Base-by-base conservation (phyloP, 2,888 invertebrate genomes). In the Oscheius sp. region DNA sequence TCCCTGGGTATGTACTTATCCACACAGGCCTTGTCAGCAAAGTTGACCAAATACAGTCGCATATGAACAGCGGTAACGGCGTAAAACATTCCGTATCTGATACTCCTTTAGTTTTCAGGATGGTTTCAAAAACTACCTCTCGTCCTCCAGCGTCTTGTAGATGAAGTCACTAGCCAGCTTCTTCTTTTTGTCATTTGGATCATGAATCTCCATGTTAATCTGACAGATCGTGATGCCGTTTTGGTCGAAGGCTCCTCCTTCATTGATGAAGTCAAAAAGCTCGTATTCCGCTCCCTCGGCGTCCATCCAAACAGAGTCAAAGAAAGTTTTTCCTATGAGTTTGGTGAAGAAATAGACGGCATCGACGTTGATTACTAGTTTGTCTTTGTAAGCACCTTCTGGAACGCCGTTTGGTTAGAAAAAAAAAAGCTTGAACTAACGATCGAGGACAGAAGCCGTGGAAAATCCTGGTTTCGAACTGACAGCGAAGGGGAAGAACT, bases 271-370 rank as follows among this genome's bases (percentile, higher is more conserved):
- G 4, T 73, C 59, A 35, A 78, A 78, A 1, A 78, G 57, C 47
- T 73, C 78, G 65, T 78, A 78, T 57, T 78, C 78, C 29, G 78
- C 78, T 1, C 70, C 70, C 47, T 78, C 78, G 13, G 71, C 70
- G 29, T 78, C 78, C 71, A 78, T 73, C 78, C 78, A 78, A 9
- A 78, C 32, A 55, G 73, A 57, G 51, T 78, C 78, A 47, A 75
- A 73, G 37, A 60, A 71, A 68, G 68, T 58, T 7, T 74, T 68
- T 21, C 55, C 70, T 48, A 78, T 33, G 21, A 78, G 37, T 42
- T 73, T 50, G 4, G 70, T 70, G 5, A 78, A 47, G 51, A 78
- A 78, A 58, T 75, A 75, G 50, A 71, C 47, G 3, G 74, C 60
- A 57, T 78, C 75, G 13, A 78, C 73, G 32, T 78, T 70, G 3